Evolutionary conservation across 2,797 vertebrate genomes (phyloP).

Genomic region (Aplochiton taeniatus): DNA sequence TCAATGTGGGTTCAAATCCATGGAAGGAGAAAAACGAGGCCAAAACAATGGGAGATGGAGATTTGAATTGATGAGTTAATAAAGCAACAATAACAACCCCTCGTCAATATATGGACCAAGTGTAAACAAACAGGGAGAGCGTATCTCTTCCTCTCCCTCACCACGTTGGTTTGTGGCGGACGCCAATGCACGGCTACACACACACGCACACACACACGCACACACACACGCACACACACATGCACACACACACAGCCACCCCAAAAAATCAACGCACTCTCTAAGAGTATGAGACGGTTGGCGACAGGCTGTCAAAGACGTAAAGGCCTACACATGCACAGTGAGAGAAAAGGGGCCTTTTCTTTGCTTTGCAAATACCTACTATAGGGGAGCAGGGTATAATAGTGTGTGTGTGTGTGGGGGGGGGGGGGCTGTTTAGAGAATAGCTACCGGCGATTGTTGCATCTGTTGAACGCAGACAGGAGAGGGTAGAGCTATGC

Average conservation of each 20-base stretch:
- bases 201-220: background rate
- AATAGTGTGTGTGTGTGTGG: constrained; percentile 8
- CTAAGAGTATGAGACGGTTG: constrained; percentile 25
- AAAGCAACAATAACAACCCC: constrained; percentile 1
- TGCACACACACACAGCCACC: background rate
- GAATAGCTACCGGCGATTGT: constrained; percentile 44
- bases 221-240: background rate
- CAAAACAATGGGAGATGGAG: background rate
- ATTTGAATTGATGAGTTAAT: constrained; percentile 20
- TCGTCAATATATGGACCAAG: background rate
- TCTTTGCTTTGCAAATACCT: constrained; percentile 65
- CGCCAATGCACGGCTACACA: background rate
- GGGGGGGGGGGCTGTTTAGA: constrained; percentile 11
- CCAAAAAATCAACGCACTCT: background rate
- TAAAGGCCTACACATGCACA: constrained; percentile 23
- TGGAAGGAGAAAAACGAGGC: background rate
- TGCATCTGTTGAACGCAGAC: constrained; percentile 31
- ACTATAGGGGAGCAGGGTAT: constrained; percentile 50
- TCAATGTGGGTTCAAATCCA: background rate
- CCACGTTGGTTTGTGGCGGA: background rate
- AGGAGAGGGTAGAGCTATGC: constrained; percentile 21
- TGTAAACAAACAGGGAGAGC: too few relatives aligned
- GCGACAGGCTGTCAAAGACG: constrained; percentile 36
- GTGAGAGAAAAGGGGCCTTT: constrained; percentile 32
- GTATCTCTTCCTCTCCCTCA: too few relatives aligned